A percentile compares a stretch with the other conserved stretches of the same genome.
phyloP scores from a whole-genome alignment of 1,140 invertebrate genomes.

The Chironomus striatipennis region DNA sequence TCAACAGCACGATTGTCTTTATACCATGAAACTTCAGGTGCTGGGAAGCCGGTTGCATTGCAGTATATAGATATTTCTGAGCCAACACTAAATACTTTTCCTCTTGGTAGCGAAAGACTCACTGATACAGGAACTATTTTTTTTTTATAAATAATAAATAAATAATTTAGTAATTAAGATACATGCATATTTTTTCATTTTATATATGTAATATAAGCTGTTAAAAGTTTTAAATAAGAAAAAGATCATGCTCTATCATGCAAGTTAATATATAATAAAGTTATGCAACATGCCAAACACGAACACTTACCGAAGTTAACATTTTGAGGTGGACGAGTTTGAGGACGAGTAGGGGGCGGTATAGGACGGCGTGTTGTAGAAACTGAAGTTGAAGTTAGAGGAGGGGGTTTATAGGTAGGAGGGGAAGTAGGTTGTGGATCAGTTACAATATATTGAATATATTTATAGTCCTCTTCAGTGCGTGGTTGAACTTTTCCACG shows the following conservation, averaged over 20 bases:
- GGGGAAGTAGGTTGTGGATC: conserved; percentile 39
- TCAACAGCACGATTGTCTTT: conserved; percentile 55
- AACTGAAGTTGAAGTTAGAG: conserved; percentile 40
- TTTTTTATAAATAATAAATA: conserved; percentile 24
- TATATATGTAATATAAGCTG: no score
- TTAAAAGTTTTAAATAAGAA: no score
- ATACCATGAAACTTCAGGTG: conserved; percentile 65
- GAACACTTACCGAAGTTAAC: background rate
- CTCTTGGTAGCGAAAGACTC: conserved; percentile 46
- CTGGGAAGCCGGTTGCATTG: conserved; percentile 65
- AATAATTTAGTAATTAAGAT: no score
- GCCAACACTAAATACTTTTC: conserved; percentile 49
- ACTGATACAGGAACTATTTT: conserved; percentile 50
- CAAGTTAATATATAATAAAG: background rate
- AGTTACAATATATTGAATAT: conserved; percentile 47
- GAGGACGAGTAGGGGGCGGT: conserved; percentile 39
- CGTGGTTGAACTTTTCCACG: conserved; percentile 48
- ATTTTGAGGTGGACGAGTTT: background rate
- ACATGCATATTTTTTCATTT: no score
- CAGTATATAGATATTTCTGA: conserved; percentile 63
- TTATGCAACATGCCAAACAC: conserved; percentile 22
- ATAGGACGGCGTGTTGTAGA: no score
- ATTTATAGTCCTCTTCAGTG: conserved; percentile 44
- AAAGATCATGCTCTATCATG: no score
- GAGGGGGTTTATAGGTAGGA: conserved; percentile 31